Evolutionary conservation across 2,888 invertebrate genomes (phyloP), one percentile per base, ranked within the genome.

Genomic region (Trypoxylon attenuatum): DNA sequence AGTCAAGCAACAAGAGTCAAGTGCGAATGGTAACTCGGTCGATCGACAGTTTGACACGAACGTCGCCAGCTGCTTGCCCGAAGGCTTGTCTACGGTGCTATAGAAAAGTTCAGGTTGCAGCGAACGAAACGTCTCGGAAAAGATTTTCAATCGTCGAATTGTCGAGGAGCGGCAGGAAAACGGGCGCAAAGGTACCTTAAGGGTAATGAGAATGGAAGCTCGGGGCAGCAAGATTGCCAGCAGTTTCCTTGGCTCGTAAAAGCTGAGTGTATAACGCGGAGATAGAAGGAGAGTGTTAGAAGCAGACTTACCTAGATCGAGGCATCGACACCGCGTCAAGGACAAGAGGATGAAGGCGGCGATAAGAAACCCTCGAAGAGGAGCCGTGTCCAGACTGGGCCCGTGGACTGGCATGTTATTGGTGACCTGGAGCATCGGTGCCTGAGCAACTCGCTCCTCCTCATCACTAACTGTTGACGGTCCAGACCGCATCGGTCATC

Each of bases 351-450:
- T 70, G 60, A 83, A 69, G 45, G 55, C 53, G 56, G 68, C 73
- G 73, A 84, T 73, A 50, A 83, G 77, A 61, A 84, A 73, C 73
- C 78, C 71, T 60, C 78, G 77, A 69, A 80, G 78, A 69, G 80
- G 77, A 68, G 70, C 76, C 71, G 74, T 65, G 57, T 62, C 64
- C 59, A 58, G 76, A 75, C 70, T 62, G 70, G 75, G 73, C 70
- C 75, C 76, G 75, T 77, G 78, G 72, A 74, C 74, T 76, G 82
- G 81, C 86, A 86, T 86, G 80, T 82, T 85, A 80, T 77, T 77
- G 77, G 76, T 69, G 78, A 76, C 73, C 78, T 73, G 64, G 76
- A 75, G 74, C 74, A 78, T 76, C 73, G 79, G 80, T 71, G 77
- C 78, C 76, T 73, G 79, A 71, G 78, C 74, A 76, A 80, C 78